phyloP scores from a whole-genome alignment of 2,888 invertebrate species.

The Drosophila parthenogenetica region DNA sequence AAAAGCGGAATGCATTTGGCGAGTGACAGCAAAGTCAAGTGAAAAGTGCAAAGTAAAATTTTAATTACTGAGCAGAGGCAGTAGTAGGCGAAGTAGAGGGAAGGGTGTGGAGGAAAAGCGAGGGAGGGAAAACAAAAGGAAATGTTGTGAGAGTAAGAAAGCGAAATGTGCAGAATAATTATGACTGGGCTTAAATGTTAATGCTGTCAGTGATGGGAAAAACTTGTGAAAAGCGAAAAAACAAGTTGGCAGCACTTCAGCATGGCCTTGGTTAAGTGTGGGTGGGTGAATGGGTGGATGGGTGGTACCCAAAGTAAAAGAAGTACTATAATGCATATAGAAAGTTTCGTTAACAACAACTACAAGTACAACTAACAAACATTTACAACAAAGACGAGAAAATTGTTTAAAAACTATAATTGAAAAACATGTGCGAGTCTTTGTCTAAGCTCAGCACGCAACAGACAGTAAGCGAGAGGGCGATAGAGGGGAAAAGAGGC shows the following conservation, averaged over 20 bases:
- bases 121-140: conserved; percentile 28
- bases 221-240: conserved; percentile 61
- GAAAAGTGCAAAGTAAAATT: conserved; percentile 63
- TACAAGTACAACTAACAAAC: conserved; percentile 8
- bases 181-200: conserved; percentile 67
- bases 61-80: conserved; percentile 49
- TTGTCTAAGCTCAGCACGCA: conserved; percentile 25
- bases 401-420: conserved; percentile 72
- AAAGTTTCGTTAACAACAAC: conserved; percentile 67
- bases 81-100: background rate
- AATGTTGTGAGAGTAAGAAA: conserved; percentile 48
- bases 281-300: conserved; percentile 20
- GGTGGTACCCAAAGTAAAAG: conserved; percentile 44
- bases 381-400: conserved; percentile 77
- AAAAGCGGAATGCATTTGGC: conserved; percentile 21
- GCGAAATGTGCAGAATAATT: conserved; percentile 73
- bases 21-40: conserved; percentile 46
- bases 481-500: background rate
- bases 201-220: conserved; percentile 43
- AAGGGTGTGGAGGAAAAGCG: background rate
- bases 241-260: conserved; percentile 35
- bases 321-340: conserved; percentile 61
- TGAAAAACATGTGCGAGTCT: conserved; percentile 53
- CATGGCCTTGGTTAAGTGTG: conserved; percentile 43
- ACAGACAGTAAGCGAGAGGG: background rate